Evolutionary conservation across 2,888 invertebrate species (phyloP).

Genomic region (Lobophora halterata): DNA sequence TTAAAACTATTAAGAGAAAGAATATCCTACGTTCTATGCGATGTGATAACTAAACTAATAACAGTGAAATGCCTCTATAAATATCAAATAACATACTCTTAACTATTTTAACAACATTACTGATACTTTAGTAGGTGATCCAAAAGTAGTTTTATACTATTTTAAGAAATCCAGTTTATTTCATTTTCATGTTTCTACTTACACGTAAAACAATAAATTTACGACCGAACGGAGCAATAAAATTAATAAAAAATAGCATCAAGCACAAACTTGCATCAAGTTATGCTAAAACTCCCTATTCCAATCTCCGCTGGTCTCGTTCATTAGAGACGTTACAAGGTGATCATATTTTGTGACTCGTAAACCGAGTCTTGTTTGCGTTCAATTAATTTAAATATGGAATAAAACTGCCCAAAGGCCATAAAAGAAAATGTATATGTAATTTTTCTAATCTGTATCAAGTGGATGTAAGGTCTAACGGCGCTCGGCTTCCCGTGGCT

Average conservation of each 20-base stretch:
- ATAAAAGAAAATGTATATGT: conserved; percentile 66
- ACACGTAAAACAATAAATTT: conserved; percentile 38
- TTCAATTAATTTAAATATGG: conserved; percentile 72
- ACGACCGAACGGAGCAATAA: conserved; percentile 48
- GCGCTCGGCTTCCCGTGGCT: conserved; percentile 53
- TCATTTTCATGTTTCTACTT: conserved; percentile 14
- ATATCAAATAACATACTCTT: conserved; percentile 22
- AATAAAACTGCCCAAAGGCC: conserved; percentile 58
- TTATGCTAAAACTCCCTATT: conserved; percentile 54
- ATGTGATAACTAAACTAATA: conserved; percentile 22
- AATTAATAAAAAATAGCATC: conserved; percentile 56
- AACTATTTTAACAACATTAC: conserved; percentile 18
- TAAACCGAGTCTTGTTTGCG: conserved; percentile 67
- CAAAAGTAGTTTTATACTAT: conserved; percentile 17
- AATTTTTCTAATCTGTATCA: conserved; percentile 70
- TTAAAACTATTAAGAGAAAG: conserved; percentile 30
- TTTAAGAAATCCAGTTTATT: conserved; percentile 12
- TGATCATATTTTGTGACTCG: conserved; percentile 49
- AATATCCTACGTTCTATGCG: conserved; percentile 16
- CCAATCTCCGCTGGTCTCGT: conserved; percentile 48
- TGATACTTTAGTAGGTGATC: too few relatives aligned
- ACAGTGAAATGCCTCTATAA: conserved; percentile 24
- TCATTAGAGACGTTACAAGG: conserved; percentile 54
- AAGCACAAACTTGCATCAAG: conserved; percentile 50
- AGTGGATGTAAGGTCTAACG: conserved; percentile 41